Evolutionary conservation across 2,113 vertebrate species (phyloP), one percentile per base, ranked within the genome.

Genomic region (Centropus bengalensis): DNA sequence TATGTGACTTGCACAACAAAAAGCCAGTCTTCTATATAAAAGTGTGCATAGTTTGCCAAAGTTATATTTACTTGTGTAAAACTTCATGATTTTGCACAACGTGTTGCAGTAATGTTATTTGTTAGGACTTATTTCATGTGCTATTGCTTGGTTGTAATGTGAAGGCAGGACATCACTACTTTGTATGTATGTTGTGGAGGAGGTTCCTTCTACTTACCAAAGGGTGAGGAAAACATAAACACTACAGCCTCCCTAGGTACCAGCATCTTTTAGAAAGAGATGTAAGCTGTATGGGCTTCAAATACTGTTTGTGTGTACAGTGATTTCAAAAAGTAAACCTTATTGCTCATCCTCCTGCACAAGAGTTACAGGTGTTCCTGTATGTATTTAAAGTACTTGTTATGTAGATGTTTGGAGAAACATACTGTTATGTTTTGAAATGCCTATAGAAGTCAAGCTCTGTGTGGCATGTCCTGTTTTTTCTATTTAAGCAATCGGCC

Each of bases 401-500:
- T 82, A 20, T 1, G 4, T 33, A 59, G 24, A 6, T 33, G 24
- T 74, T 80, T 66, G 27, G 59, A 67, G 63, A 76, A 82, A 13
- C 26, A 6, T 58, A 36, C 8, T 11, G 63, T 58, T 36, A 26
- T 40, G 28, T 38, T 92, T 58, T 60, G 49, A 75, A 67, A 51
- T 26, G n/a, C 32, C 86, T 51, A 23, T 76, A 38, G 89, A 76
- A 93, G 32, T 4, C 3, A 23, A 17, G 8, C 67, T 82, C 70
- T 45, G 24, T 12, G 16, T 82, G 42, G 5, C 20, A 6, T 55
- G 14, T 30, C 54, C 19, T 52, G 4, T 93, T 91, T 93, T 85
- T 47, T 91, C 45, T 93, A 77, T 96, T 60, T n/a, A 88, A 99
- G 99, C 78, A 98, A 98, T 96, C 98, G 98, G 8, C 99, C 99